These are phyloP conservation scores for Erythrocebus patas DNA, from an alignment of 2,113 vertebrate species.

Conservation along the genomic window DNA sequence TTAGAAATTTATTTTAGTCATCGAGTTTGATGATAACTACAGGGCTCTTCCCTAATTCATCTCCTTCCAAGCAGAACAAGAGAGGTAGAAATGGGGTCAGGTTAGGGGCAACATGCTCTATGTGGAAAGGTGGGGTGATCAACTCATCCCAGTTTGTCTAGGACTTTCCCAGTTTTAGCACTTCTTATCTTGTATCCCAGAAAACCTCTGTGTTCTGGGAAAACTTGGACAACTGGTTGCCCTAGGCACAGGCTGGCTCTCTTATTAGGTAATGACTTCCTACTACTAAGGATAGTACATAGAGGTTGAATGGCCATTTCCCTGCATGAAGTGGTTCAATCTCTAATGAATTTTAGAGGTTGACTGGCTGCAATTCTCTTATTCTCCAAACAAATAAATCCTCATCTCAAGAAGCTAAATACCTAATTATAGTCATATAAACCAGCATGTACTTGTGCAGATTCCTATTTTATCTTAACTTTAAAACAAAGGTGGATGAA, in stretches of 20 bases:
- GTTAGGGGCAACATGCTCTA: rapidly evolving
- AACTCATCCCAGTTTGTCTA: not conserved
- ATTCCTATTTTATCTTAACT: not conserved
- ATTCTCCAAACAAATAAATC: not conserved
- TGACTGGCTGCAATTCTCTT: not conserved
- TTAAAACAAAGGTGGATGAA: not conserved
- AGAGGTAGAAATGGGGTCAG: not conserved
- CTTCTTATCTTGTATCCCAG: not conserved
- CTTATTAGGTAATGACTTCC: not conserved
- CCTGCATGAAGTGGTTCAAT: not conserved
- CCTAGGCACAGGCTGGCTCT: not conserved
- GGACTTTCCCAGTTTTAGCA: not conserved
- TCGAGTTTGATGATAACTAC: not conserved
- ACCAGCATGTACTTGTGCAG: not conserved
- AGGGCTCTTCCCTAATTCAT: not conserved
- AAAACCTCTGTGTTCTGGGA: not conserved
- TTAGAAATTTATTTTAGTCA: not conserved
- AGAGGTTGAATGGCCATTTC: not conserved
- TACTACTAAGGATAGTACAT: not conserved
- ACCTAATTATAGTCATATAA: not conserved
- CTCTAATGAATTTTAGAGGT: not conserved
- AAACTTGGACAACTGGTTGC: not conserved
- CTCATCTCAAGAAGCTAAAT: not conserved
- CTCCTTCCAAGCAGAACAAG: not conserved
- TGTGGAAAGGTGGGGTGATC: too few relatives aligned